Conservation (phyloP, 2,797 vertebrate species). For the Nasua narica region DNA sequence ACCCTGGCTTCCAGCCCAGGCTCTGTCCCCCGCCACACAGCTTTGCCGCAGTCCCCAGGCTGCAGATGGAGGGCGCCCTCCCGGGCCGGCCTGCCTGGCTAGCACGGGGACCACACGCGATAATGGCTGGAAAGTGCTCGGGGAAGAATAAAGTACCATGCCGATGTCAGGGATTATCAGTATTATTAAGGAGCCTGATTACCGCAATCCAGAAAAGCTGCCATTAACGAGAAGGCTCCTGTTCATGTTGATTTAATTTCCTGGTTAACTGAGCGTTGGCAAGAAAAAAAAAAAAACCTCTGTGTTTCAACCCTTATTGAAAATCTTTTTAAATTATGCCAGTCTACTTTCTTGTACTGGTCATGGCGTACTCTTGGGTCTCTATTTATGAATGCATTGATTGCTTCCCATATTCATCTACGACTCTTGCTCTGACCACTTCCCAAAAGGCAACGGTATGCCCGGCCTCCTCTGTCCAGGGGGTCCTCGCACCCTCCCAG, state of each 20-base stretch:
- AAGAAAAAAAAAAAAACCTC: background rate
- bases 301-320: conserved; percentile 45
- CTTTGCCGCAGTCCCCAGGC: rapidly evolving
- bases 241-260: conserved; percentile 65
- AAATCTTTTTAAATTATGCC: conserved; percentile 65
- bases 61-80: background rate
- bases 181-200: conserved; percentile 53
- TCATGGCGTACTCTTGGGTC: background rate
- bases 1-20: background rate
- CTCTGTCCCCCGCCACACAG: background rate
- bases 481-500: background rate
- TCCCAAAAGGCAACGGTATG: background rate
- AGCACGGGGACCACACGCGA: background rate
- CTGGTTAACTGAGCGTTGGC: conserved; percentile 72
- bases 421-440: background rate
- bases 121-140: background rate
- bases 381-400: conserved; percentile 23
- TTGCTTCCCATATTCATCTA: background rate
- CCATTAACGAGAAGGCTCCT: conserved; percentile 19
- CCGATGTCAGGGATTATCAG: conserved; percentile 38
- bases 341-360: background rate
- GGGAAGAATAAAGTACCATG: background rate
- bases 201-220: conserved; percentile 58
- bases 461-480: background rate
- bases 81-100: background rate